These are phyloP conservation scores for Pseudachorutes palmiensis DNA, from an alignment of 1,140 invertebrate genomes.

Conservation along the genomic window DNA sequence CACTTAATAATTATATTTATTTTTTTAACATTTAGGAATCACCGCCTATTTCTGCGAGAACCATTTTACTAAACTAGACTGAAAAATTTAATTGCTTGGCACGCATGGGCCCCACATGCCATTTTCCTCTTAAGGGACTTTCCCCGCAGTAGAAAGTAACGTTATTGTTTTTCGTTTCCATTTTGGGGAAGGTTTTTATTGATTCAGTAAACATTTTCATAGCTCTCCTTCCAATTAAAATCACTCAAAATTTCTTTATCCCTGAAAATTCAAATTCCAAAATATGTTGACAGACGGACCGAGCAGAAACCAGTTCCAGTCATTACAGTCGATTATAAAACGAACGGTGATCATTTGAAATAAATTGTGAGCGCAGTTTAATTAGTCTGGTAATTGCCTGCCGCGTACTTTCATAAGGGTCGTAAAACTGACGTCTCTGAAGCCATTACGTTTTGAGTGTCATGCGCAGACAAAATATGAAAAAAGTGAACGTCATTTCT, in stretches of 20 bases:
- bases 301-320: too few relatives aligned
- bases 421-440: neutral
- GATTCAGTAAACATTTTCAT: neutral
- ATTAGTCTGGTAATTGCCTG: neutral
- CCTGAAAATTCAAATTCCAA: too few relatives aligned
- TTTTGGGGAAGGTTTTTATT: neutral
- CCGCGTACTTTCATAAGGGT: neutral
- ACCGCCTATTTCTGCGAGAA: neutral
- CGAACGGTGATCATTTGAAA: neutral
- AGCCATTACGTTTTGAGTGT: too few relatives aligned
- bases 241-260: too few relatives aligned
- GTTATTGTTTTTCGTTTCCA: neutral
- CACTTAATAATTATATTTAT: constrained; percentile 10
- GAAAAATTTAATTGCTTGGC: neutral
- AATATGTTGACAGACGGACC: too few relatives aligned
- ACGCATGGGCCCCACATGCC: constrained; percentile 2
- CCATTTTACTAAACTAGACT: neutral
- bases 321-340: too few relatives aligned
- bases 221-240: neutral
- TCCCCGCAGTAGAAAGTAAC: neutral
- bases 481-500: too few relatives aligned
- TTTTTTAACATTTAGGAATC: constrained; percentile 7
- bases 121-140: neutral
- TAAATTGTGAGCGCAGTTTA: neutral
- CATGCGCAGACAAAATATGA: neutral